These are phyloP conservation scores for Hypsopygia costalis DNA, from an alignment of 2,888 invertebrate genomes.

Conservation along the genomic window DNA sequence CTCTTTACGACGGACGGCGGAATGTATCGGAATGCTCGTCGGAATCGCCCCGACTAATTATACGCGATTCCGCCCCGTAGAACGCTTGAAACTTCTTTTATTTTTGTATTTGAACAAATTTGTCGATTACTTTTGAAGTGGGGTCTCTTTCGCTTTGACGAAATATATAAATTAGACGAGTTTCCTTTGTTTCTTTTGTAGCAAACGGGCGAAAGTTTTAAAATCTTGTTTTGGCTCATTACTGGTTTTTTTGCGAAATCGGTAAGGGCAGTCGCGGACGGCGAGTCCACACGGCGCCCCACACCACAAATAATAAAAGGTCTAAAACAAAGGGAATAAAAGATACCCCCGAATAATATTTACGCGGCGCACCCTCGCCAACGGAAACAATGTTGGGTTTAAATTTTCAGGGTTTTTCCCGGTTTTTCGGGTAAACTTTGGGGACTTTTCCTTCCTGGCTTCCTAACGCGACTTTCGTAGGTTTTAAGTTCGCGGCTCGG, in stretches of 20 bases:
- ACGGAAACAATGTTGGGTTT: slow-evolving; percentile 64
- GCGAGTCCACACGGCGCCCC: slow-evolving; percentile 29
- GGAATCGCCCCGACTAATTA: slow-evolving; percentile 52
- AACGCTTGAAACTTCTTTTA: slow-evolving; percentile 33
- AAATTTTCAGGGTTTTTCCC: slow-evolving; percentile 63
- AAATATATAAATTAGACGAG: slow-evolving; percentile 56
- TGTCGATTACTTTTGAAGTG: slow-evolving; percentile 59
- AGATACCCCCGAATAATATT: slow-evolving; percentile 69
- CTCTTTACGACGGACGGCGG: slow-evolving; percentile 42
- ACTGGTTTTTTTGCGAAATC: slow-evolving; percentile 34
- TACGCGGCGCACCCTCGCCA: slow-evolving; percentile 43
- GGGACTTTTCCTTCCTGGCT: slow-evolving; percentile 70
- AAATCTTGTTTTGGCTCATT: slow-evolving; percentile 60
- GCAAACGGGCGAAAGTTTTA: slow-evolving; percentile 53
- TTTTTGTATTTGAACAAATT: slow-evolving; percentile 58
- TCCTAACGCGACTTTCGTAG: slow-evolving; percentile 57
- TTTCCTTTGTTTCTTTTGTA: slow-evolving; percentile 56
- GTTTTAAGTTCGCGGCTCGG: slow-evolving; percentile 54
- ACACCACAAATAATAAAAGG: slow-evolving; percentile 57
- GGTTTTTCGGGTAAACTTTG: slow-evolving; percentile 58
- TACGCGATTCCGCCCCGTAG: slow-evolving; percentile 34
- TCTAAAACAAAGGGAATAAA: slow-evolving; percentile 70
- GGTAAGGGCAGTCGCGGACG: slow-evolving; percentile 11
- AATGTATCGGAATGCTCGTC: slow-evolving; percentile 39
- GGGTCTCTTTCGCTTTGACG: slow-evolving; percentile 39